phyloP scores from a whole-genome alignment of 2,113 vertebrate species.

The Mellivora capensis region DNA sequence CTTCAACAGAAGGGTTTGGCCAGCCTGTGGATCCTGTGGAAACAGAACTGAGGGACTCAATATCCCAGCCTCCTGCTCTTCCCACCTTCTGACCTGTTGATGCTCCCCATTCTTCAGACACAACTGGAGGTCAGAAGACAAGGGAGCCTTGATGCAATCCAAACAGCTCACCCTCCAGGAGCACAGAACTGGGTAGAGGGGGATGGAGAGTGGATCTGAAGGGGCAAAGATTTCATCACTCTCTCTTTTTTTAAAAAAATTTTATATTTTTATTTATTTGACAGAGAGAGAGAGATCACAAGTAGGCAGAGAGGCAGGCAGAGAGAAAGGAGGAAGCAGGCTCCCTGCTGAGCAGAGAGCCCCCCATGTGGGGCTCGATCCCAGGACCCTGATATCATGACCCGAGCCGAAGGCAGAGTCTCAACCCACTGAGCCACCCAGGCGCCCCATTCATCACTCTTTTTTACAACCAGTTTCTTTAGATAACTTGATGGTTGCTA shows the following conservation, averaged over 20 bases:
- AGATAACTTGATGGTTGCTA: background rate
- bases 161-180: background rate
- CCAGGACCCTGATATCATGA: no score
- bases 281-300: no score
- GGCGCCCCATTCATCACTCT: background rate
- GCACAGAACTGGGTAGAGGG: background rate
- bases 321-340: no score
- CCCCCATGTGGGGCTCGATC: no score
- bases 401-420: no score
- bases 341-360: no score
- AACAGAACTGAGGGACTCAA: background rate
- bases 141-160: background rate
- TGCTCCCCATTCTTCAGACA: background rate
- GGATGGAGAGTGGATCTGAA: background rate
- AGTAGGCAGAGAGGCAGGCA: no score
- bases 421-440: no score
- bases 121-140: conserved; percentile 24
- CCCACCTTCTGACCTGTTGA: background rate
- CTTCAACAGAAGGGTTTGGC: background rate
- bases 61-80: background rate
- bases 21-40: background rate
- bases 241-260: no score
- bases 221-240: background rate
- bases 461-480: background rate
- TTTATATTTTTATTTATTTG: no score